Conservation (phyloP, 2,113 vertebrate species). For the Gobio gobio region DNA sequence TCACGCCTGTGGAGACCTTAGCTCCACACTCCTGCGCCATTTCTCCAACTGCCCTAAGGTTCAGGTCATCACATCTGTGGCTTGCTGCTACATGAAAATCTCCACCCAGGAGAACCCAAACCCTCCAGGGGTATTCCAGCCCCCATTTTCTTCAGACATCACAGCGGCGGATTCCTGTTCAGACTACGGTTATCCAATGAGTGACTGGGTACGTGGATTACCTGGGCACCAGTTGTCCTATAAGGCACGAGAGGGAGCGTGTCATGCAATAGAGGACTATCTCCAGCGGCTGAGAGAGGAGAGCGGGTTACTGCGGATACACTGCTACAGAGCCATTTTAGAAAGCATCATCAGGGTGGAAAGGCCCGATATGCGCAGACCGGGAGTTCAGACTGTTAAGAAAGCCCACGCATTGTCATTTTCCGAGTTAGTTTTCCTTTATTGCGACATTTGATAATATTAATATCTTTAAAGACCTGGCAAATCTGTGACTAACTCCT, state of each 20-base stretch:
- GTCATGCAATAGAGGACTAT: constrained; percentile 89
- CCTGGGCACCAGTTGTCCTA: constrained; percentile 83
- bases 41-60: constrained; percentile 81
- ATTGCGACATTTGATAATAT: not conserved
- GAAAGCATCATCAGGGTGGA: constrained; percentile 81
- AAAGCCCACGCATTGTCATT: constrained; percentile 83
- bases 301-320: constrained; percentile 71
- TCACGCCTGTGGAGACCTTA: constrained; percentile 91
- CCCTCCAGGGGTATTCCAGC: constrained; percentile 59
- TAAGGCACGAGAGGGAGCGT: constrained; percentile 86
- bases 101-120: constrained; percentile 69
- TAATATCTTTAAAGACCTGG: not conserved
- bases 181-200: constrained; percentile 84
- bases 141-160: constrained; percentile 8
- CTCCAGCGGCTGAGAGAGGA: constrained; percentile 67
- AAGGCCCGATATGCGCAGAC: constrained; percentile 74
- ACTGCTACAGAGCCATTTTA: constrained; percentile 87
- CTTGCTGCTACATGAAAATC: constrained; percentile 96
- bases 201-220: constrained; percentile 77
- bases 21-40: constrained; percentile 85
- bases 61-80: constrained; percentile 82
- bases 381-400: constrained; percentile 85
- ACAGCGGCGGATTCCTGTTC: not conserved
- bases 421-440: constrained; percentile 78
- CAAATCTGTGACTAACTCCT: not conserved